A percentile compares a stretch with the other conserved stretches of the same genome.
Conservation (phyloP, 1,140 invertebrate genomes). For the Nebria ingens region DNA sequence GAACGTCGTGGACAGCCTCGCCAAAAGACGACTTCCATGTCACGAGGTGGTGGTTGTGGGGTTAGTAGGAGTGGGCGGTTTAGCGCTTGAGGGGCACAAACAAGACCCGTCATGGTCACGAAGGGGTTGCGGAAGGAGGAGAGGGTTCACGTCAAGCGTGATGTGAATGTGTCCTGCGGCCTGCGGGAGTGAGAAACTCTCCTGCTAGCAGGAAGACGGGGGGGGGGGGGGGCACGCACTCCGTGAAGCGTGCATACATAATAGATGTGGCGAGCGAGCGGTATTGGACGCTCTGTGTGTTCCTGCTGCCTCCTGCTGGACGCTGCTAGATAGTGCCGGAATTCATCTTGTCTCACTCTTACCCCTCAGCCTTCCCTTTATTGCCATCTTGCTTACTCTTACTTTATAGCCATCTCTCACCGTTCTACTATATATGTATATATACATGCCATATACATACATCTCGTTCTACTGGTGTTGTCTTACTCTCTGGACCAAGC, state of each 20-base stretch:
- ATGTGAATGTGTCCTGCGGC: slow-evolving; percentile 7
- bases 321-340: background rate
- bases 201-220: background rate
- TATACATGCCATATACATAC: background rate
- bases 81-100: background rate
- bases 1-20: too few species aligned
- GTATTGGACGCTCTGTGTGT: slow-evolving; percentile 1
- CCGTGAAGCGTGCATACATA: slow-evolving; percentile 9
- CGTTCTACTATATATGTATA: too few species aligned
- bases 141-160: background rate
- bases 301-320: too few species aligned
- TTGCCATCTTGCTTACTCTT: too few species aligned
- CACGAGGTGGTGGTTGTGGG: too few species aligned
- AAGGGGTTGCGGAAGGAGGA: background rate
- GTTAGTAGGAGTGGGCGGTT: background rate
- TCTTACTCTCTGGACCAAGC: background rate
- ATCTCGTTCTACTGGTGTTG: background rate
- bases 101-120: background rate
- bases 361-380: background rate
- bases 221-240: background rate
- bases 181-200: background rate
- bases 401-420: too few species aligned
- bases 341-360: background rate
- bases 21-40: too few species aligned
- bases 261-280: slow-evolving; percentile 2